Evolutionary conservation across 2,888 invertebrate species (phyloP).

Genomic region (Leptinotarsa peninsularis): DNA sequence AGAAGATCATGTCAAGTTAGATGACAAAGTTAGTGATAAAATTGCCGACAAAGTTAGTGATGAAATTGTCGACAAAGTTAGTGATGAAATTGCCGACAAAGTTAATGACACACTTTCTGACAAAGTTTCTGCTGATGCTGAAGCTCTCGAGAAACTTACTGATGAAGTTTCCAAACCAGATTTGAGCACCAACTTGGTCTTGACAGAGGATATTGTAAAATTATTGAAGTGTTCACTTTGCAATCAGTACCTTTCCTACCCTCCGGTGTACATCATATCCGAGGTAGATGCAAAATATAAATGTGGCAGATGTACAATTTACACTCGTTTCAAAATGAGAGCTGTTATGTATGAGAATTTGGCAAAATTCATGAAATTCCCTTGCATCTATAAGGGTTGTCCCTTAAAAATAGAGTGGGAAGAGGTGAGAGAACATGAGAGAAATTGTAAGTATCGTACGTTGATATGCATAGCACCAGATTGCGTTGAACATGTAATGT

Average conservation of each 20-base stretch:
- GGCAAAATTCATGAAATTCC: constrained; percentile 43
- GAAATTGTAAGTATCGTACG: constrained; percentile 31
- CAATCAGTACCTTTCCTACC: constrained; percentile 35
- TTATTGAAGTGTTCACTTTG: constrained; percentile 38
- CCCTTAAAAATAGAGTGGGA: constrained; percentile 34
- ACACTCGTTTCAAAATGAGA: constrained; percentile 36
- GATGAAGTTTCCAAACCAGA: neutral
- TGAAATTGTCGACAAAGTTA: neutral
- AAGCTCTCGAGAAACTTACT: neutral
- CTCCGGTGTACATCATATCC: constrained; percentile 41
- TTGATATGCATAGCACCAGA: constrained; percentile 35
- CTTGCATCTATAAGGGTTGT: constrained; percentile 41
- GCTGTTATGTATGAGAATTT: constrained; percentile 42
- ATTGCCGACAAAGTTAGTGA: neutral
- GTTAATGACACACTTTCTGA: neutral
- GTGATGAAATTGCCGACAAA: neutral
- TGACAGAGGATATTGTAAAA: constrained; percentile 34
- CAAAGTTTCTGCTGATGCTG: neutral
- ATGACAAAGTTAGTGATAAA: neutral
- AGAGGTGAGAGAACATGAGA: constrained; percentile 40
- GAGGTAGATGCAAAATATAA: constrained; percentile 40
- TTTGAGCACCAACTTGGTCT: constrained; percentile 7
- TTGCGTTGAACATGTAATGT: constrained; percentile 34
- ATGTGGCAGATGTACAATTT: constrained; percentile 43
- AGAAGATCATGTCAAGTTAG: neutral